Percentiles rank a stretch among this genome's conserved stretches.
These are phyloP conservation scores for Heterodera schachtii DNA, from an alignment of 1,140 invertebrate genomes.

Conservation along the genomic window DNA sequence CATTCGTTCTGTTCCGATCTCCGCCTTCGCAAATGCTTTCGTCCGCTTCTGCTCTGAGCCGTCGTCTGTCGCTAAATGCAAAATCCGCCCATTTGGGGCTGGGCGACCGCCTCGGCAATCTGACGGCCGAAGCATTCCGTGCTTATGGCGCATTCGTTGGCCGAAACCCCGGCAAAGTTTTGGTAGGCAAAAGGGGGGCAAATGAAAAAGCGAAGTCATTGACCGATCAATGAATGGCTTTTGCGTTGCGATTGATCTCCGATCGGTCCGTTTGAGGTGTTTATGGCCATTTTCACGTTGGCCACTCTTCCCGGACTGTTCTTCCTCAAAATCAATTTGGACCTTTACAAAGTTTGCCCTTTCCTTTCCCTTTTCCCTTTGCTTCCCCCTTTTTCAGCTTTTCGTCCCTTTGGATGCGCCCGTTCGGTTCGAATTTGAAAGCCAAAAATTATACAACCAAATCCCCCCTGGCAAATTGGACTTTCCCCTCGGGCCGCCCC, in stretches of 20 bases:
- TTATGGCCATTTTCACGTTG: conserved; percentile 52
- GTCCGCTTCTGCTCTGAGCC: conserved; percentile 1
- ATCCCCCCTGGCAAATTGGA: conserved; percentile 51
- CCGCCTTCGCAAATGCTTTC: conserved; percentile 1
- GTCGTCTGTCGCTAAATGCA: conserved; percentile 3
- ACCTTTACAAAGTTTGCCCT: conserved; percentile 55
- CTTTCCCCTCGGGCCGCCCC: conserved; percentile 19
- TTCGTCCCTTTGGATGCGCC: conserved; percentile 64
- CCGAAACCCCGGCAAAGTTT: conserved; percentile 52
- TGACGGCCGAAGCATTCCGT: conserved; percentile 43
- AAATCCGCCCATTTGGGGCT: conserved; percentile 24
- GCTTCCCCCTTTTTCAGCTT: conserved; percentile 29
- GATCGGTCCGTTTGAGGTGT: conserved; percentile 16
- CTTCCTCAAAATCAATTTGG: conserved; percentile 58
- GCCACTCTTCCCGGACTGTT: conserved; percentile 53
- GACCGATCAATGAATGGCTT: no score
- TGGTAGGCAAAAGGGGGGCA: conserved; percentile 5
- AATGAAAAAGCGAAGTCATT: no score
- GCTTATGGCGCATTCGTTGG: conserved; percentile 50
- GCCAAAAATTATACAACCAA: conserved; percentile 41
- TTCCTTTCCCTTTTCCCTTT: not conserved
- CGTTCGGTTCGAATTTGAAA: conserved; percentile 57
- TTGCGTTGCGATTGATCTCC: no score
- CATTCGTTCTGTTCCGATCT: not conserved
- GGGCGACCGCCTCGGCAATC: conserved; percentile 42